phyloP scores from a whole-genome alignment of 2,888 invertebrate genomes.

The Patella pellucida region DNA sequence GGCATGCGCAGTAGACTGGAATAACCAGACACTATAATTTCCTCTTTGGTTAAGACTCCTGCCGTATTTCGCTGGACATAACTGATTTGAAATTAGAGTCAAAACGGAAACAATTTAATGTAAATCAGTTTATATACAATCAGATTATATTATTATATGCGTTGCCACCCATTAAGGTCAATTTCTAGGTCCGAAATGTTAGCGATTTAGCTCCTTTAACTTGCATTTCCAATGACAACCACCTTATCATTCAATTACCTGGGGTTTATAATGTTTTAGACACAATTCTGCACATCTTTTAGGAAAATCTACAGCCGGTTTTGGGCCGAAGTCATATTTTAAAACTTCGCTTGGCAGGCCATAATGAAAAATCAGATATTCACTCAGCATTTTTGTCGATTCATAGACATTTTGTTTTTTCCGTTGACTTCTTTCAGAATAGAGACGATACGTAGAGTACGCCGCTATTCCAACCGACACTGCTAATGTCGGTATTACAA shows the following conservation, averaged over 20 bases:
- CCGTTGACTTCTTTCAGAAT: slow-evolving; percentile 33
- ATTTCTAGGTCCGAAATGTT: too few relatives aligned
- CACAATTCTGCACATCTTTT: slow-evolving; percentile 67
- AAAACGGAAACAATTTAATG: too few relatives aligned
- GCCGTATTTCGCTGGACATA: too few relatives aligned
- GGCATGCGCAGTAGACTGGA: too few relatives aligned
- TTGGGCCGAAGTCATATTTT: slow-evolving; percentile 61
- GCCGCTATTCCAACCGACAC: slow-evolving; percentile 50
- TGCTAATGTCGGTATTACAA: slow-evolving; percentile 48
- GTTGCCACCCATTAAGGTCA: too few relatives aligned
- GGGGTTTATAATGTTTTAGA: slow-evolving; percentile 51
- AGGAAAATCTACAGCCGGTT: slow-evolving; percentile 62
- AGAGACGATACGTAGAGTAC: slow-evolving; percentile 50
- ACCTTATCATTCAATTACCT: slow-evolving; percentile 36
- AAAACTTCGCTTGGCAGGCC: slow-evolving; percentile 56
- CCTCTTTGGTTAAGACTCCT: too few relatives aligned
- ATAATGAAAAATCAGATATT: slow-evolving; percentile 68
- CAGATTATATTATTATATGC: too few relatives aligned
- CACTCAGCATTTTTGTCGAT: slow-evolving; percentile 57
- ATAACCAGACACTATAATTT: too few relatives aligned
- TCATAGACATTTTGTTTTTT: slow-evolving; percentile 59
- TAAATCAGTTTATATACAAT: too few relatives aligned
- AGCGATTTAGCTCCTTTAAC: too few relatives aligned
- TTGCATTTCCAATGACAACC: too few relatives aligned
- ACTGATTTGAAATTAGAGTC: too few relatives aligned